Percentiles rank a stretch among this genome's conserved stretches.
phyloP scores from a whole-genome alignment of 2,113 vertebrate genomes.

The Calyptommatus sinebrachiatus region DNA sequence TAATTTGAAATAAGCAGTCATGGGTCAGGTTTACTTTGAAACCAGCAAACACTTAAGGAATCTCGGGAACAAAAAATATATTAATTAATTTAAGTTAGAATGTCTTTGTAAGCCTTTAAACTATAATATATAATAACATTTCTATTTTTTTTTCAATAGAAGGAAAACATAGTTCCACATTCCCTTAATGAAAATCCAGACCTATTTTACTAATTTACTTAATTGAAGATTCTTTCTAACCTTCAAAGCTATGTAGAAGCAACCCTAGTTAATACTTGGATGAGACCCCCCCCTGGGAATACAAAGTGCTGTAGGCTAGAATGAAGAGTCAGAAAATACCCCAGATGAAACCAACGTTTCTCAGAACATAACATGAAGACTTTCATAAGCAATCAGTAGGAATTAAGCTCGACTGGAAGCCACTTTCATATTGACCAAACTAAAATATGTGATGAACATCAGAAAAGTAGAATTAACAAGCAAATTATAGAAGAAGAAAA shows the following conservation, averaged over 20 bases:
- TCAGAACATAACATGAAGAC: too few relatives aligned
- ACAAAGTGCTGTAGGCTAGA: too few relatives aligned
- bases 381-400: too few relatives aligned
- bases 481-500: not conserved
- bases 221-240: not conserved
- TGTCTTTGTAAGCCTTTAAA: slow-evolving; percentile 43
- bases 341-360: too few relatives aligned
- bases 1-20: not conserved
- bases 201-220: slow-evolving; percentile 50
- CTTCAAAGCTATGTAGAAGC: too few relatives aligned
- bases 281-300: too few relatives aligned
- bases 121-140: slow-evolving; percentile 47
- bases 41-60: not conserved
- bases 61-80: not conserved
- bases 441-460: slow-evolving; percentile 36
- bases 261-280: too few relatives aligned
- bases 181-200: slow-evolving; percentile 34
- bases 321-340: too few relatives aligned
- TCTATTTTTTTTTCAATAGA: slow-evolving; percentile 46
- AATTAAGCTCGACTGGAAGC: too few relatives aligned
- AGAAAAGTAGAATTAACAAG: slow-evolving; percentile 44
- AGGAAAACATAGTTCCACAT: slow-evolving; percentile 30
- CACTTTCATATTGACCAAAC: too few relatives aligned
- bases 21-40: not conserved
- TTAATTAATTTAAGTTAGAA: not conserved